phyloP scores from a whole-genome alignment of 2,113 vertebrate genomes.

The Abramis brama region DNA sequence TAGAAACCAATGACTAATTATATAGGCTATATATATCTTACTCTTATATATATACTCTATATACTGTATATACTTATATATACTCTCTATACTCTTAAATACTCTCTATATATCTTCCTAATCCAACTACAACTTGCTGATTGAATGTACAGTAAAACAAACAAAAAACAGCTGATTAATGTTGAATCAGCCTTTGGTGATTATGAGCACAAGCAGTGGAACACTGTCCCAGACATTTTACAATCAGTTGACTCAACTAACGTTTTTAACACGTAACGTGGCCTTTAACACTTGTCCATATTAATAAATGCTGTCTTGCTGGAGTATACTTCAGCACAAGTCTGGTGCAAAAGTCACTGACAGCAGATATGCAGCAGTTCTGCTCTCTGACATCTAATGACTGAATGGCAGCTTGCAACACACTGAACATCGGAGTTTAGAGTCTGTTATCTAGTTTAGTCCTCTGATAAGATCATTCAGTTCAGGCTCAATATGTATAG shows the following conservation, averaged over 20 bases:
- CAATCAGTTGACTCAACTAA: neutral
- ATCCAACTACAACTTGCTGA: neutral
- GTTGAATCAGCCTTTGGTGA: neutral
- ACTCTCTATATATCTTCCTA: too few relatives aligned
- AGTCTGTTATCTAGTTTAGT: conserved; percentile 5
- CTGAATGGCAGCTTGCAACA: conserved; percentile 16
- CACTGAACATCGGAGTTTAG: conserved; percentile 4
- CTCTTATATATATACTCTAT: too few relatives aligned
- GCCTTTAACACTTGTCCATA: neutral
- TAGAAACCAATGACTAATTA: neutral
- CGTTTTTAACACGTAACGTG: too few relatives aligned
- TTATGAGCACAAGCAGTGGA: neutral
- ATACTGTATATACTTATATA: too few relatives aligned
- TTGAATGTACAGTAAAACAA: neutral
- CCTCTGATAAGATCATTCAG: neutral
- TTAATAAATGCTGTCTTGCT: too few relatives aligned
- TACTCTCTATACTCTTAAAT: too few relatives aligned
- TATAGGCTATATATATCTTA: neutral
- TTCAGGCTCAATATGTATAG: neutral
- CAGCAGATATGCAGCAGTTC: neutral
- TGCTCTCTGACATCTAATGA: neutral
- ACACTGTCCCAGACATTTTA: neutral
- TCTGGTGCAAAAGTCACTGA: too few relatives aligned
- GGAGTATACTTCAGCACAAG: too few relatives aligned
- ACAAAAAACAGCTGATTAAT: neutral